Evolutionary conservation across 2,113 vertebrate species (phyloP).

Genomic region (Paradoxurus hermaphroditus): DNA sequence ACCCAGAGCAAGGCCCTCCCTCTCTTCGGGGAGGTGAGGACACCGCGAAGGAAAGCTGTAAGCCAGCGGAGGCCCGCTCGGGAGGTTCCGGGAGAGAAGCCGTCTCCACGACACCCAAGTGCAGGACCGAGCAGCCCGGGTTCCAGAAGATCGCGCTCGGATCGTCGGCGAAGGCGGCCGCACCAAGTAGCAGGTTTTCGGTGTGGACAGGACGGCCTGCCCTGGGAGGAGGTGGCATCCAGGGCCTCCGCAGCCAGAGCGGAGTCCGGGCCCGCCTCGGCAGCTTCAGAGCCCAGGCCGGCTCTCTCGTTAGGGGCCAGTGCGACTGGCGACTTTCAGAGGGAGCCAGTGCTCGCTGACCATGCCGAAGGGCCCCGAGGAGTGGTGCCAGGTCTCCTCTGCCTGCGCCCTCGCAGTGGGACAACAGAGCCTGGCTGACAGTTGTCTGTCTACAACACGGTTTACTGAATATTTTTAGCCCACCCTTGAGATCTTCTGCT

Average conservation of each 20-base stretch:
- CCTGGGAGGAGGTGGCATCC: background rate
- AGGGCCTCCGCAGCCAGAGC: background rate
- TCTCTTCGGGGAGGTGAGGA: background rate
- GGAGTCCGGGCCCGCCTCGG: background rate
- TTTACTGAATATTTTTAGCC: background rate
- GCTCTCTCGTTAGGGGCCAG: background rate
- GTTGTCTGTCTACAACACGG: background rate
- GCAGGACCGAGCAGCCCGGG: background rate
- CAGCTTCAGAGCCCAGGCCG: background rate
- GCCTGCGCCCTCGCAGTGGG: accelerated
- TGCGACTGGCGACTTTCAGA: background rate
- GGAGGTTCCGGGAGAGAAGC: background rate
- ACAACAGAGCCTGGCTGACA: background rate
- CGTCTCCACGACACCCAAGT: background rate
- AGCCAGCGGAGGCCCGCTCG: background rate
- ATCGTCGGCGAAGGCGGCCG: background rate
- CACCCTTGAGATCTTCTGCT: background rate
- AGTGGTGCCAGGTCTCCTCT: background rate
- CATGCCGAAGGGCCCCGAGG: background rate
- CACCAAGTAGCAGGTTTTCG: background rate
- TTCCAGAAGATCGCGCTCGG: background rate
- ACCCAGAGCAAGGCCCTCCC: background rate
- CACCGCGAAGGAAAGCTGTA: background rate
- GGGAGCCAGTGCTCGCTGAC: background rate
- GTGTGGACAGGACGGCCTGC: background rate